phyloP scores from a whole-genome alignment of 2,797 vertebrate genomes.

The Eulemur albifrons region DNA sequence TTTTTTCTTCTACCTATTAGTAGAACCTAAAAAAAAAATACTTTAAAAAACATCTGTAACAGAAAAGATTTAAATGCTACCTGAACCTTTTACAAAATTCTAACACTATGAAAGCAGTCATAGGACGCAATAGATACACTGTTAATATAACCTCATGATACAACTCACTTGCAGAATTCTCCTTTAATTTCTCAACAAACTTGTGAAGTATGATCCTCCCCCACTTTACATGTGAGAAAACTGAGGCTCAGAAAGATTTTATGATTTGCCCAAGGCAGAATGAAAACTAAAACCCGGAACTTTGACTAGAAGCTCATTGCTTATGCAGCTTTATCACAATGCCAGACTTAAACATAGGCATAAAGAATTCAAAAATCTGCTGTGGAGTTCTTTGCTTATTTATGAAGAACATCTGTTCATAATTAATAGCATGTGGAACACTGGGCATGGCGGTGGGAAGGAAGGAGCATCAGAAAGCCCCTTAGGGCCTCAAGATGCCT shows the following conservation, averaged over 20 bases:
- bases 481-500: conserved; percentile 22
- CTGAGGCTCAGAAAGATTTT: conserved; percentile 25
- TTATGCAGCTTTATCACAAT: conserved; percentile 48
- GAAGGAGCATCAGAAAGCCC: conserved; percentile 33
- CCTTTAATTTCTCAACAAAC: conserved; percentile 40
- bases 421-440: conserved; percentile 59
- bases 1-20: neutral
- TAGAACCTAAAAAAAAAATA: conserved; percentile 39
- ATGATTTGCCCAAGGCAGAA: conserved; percentile 39
- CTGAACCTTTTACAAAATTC: conserved; percentile 31
- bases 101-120: neutral
- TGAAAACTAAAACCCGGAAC: conserved; percentile 33
- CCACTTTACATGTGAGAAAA: conserved; percentile 39
- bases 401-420: conserved; percentile 69
- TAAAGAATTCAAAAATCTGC: conserved; percentile 51
- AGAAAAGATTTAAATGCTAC: neutral
- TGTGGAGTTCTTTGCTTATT: conserved; percentile 60
- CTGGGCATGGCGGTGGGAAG: neutral
- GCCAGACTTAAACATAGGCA: conserved; percentile 29
- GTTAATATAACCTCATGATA: neutral
- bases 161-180: conserved; percentile 57
- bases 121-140: neutral
- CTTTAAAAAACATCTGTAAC: neutral
- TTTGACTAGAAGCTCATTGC: neutral
- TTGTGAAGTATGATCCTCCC: conserved; percentile 1